Evolutionary conservation across 2,888 invertebrate genomes (phyloP), one percentile per base, ranked within the genome.

Genomic region (Cylindroiulus punctatus): DNA sequence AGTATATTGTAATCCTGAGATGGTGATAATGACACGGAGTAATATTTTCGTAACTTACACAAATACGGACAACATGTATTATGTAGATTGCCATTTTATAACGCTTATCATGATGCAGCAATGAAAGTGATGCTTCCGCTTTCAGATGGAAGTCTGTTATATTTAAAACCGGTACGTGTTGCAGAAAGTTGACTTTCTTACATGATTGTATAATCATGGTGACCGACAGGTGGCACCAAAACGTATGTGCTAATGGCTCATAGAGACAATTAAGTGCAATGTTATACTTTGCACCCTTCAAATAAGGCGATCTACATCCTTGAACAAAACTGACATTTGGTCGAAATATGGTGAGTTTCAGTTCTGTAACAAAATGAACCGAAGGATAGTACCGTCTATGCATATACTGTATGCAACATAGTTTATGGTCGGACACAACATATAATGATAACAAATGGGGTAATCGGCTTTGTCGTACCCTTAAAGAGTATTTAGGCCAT

Each of bases 61-160:
- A 65, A 65, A 65, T 65, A 22, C 5, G 26, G 26, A 65, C 5
- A 26, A 26, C 8, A 12, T 65, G 22, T 65, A 65, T 65, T 65
- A 26, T 65, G 65, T 22, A 65, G 22, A 65, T 65, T 65, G 65
- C 65, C 65, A 5, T 65, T 65, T 65, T 65, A 22, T 65, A 65
- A 10, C 22, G n/a, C 65, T 65, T 65, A n/a, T 22, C 65, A 65
- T 65, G 65, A 22, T 65, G 26, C 65, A 26, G 10, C 10, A 26
- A 22, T 65, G 26, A 26, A 65, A 52, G 26, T 22, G 65, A 22
- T 26, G 26, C 22, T 65, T 65, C 65, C 65, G 22, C 65, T 65
- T 65, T 26, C 65, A 65, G 22, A 65, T 7, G 65, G 65, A 65
- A 65, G 65, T 22, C 65, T 3, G 57, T 57, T 19, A 57, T n/a